Base-by-base conservation (phyloP, 2,113 vertebrate genomes). In the Gila orcuttii region DNA sequence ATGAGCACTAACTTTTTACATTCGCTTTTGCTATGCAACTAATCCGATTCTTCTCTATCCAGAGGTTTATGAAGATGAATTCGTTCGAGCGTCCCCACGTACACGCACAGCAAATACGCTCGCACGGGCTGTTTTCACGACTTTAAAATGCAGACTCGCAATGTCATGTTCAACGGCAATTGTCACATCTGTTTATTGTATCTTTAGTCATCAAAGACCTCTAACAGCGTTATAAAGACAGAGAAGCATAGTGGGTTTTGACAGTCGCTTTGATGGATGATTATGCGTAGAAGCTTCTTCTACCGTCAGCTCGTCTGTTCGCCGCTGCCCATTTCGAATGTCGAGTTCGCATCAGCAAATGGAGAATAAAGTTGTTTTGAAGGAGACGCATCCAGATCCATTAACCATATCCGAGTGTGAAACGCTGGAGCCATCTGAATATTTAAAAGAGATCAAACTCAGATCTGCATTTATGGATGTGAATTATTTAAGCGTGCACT, bases 401-500 rank as follows among this genome's bases (percentile, higher is more conserved):
- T 86, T 82, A 25, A 66, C 47, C 69, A 64, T 28, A 42, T 77
- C 39, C 2, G 31, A 82, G 57, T 25, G 36, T 74, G 45, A 79
- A 79, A 33, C 80, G 71, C 85, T 55, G 28, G 33, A 75, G 74
- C 84, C 77, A 79, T 82, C 60, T 77, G 73, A 83, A 83, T 62
- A 77, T 86, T 82, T 83, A 74, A 86, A 83, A 59, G 80, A 79
- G 42, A 73, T 86, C 85, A 86, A 73, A 66, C 68, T 68, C 75
- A 86, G 82, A 80, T 80, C 69, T 55, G 78, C 86, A 59, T 84
- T 83, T 75, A 79, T 68, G 55, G 23, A 9, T 52, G 28, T 84
- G 68, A 79, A 86, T 88, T 80, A 86, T 88, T 86, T 80, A 88
- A 52, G 21, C 42, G 7, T 59, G 74, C 64, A 25, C 31, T 62